Base-by-base conservation (phyloP, 2,113 vertebrate species). In the Diadophis punctatus region DNA sequence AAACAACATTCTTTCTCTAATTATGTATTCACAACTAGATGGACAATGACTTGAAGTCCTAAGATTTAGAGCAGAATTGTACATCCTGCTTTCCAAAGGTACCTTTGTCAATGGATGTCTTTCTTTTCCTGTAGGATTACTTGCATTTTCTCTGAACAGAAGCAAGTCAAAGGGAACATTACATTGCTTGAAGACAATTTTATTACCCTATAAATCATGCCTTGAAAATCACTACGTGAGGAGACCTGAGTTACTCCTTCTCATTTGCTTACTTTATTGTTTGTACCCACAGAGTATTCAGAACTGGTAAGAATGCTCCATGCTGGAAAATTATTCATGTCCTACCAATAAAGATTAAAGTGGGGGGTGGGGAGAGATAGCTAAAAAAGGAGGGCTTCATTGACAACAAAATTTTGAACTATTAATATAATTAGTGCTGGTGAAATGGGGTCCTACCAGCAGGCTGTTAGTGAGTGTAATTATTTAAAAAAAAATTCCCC, bases 201-300 rank as follows among this genome's bases (percentile, higher is more conserved):
- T 87, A 93, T 90, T 93, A 20, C 10, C 22, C 20, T n/a, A 48
- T 90, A 74, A 90, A 90, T 87, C 92, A 88, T 48, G 51, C 23
- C 10, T 87, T 55, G 58, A 43, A 20, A 87, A 68, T 14, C 56
- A n/a, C 43, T 63, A 46, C 3, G 11, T 80, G 56, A 48, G n/a
- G 8, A 49, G 39, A 39, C 11, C 85, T n/a, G 51, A 87, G 39
- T 87, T 11, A 10, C 43, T 55, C 74, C 4, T 51, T 14, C 51
- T 43, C n/a, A 43, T 49, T 86, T 86, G n/a, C 27, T 92, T 90
- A 53, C 27, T 87, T 74, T 68, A 27, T 43, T 46, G 39, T n/a
- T 53, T 74, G 55, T 74, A 74, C 34, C 34, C 34, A 85, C 55
- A 34, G 20, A 58, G 55, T 87, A 46, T n/a, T 87, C 22, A 52